Conservation (phyloP, 2,113 vertebrate species). For the Paramormyrops kingsleyae region DNA sequence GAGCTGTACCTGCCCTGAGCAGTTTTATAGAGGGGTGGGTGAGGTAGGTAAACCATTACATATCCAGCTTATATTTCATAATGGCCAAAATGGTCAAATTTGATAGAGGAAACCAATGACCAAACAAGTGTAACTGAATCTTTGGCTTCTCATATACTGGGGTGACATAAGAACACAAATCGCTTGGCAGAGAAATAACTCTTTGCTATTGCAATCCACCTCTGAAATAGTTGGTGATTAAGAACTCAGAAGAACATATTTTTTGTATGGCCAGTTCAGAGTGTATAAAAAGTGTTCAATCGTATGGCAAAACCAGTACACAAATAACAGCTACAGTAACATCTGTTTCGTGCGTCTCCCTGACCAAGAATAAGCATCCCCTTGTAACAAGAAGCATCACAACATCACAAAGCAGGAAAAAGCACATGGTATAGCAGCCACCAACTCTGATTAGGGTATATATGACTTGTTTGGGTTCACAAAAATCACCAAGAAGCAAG, state of each 20-base stretch:
- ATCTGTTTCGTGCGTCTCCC: no score
- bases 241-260: no score
- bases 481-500: no score
- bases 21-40: not conserved
- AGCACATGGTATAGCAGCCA: not conserved
- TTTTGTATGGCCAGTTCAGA: no score
- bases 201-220: not conserved
- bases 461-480: not conserved
- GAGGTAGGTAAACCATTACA: not conserved
- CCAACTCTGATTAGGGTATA: not conserved
- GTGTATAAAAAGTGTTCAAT: no score
- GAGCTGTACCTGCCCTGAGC: not conserved
- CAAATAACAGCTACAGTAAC: no score
- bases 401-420: not conserved
- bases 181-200: not conserved
- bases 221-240: not conserved
- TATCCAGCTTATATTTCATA: not conserved
- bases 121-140: not conserved
- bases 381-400: no score
- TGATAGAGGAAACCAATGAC: not conserved
- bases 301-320: no score
- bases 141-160: not conserved
- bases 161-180: not conserved
- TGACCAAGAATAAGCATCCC: no score
- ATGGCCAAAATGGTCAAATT: not conserved